These are phyloP conservation scores for Portunus trituberculatus DNA, from an alignment of 1,140 invertebrate species.

Conservation along the genomic window DNA sequence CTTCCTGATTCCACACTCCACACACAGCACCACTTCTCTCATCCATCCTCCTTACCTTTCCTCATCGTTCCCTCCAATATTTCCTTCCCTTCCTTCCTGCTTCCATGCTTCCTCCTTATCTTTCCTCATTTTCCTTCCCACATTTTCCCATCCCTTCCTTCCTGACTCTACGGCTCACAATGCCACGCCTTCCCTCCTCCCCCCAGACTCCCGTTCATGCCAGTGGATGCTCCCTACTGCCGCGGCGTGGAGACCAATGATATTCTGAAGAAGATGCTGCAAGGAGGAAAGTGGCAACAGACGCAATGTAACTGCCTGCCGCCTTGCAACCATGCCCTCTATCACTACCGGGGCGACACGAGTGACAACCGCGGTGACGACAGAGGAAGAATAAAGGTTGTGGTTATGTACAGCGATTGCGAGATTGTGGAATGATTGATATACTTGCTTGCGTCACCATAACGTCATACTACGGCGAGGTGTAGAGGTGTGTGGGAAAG, in stretches of 20 bases:
- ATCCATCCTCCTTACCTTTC: too few relatives aligned
- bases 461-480: too few relatives aligned
- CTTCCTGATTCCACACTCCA: too few relatives aligned
- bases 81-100: too few relatives aligned
- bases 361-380: background rate
- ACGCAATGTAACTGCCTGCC: background rate
- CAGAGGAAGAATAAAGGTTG: slow-evolving; percentile 50
- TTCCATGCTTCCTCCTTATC: background rate
- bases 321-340: slow-evolving; percentile 9
- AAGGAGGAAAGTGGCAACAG: background rate
- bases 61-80: too few relatives aligned
- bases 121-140: background rate
- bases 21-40: too few relatives aligned
- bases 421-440: too few relatives aligned
- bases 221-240: slow-evolving; percentile 28
- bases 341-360: slow-evolving; percentile 57
- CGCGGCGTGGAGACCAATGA: background rate
- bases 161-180: background rate
- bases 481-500: too few relatives aligned
- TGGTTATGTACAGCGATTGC: background rate
- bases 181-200: background rate
- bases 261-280: background rate
- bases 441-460: too few relatives aligned
- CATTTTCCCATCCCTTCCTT: too few relatives aligned
- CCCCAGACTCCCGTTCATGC: slow-evolving; percentile 37